Percentiles rank a stretch among this genome's conserved stretches.
Evolutionary conservation across 2,888 invertebrate genomes (phyloP).

Genomic region (Zaprionus bogoriensis): DNA sequence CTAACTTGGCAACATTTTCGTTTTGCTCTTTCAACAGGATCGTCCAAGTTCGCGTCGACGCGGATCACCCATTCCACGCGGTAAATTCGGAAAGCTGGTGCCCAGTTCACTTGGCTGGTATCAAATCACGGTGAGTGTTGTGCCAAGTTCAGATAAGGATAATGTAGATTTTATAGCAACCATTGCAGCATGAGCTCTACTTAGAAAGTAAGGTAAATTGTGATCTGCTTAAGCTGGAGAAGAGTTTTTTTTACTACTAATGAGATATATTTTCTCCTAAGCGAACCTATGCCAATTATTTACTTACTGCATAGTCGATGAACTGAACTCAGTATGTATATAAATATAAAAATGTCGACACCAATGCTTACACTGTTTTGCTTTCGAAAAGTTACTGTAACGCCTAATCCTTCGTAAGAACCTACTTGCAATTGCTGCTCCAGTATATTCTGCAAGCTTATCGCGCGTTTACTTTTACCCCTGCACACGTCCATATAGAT

Average conservation of each 20-base stretch:
- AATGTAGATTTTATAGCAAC: not conserved
- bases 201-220: not conserved
- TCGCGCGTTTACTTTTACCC: constrained; percentile 1
- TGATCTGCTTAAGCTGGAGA: not conserved
- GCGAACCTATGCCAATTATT: too few relatives aligned
- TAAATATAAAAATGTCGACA: too few relatives aligned
- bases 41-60: constrained; percentile 60
- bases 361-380: too few relatives aligned
- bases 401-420: not conserved
- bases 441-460: not conserved
- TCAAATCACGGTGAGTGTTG: constrained; percentile 84
- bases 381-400: too few relatives aligned
- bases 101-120: constrained; percentile 87
- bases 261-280: too few relatives aligned
- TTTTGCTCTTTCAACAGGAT: constrained; percentile 38
- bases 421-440: not conserved
- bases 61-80: constrained; percentile 65
- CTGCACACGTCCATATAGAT: not conserved
- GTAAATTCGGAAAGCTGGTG: constrained; percentile 76
- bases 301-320: too few relatives aligned
- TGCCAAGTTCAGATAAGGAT: not conserved
- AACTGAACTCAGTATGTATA: too few relatives aligned
- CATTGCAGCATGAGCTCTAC: not conserved
- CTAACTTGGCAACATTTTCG: not conserved
- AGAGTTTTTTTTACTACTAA: not conserved